Conservation (phyloP, 2,113 vertebrate species). For the Ptychochromis oligacanthus region DNA sequence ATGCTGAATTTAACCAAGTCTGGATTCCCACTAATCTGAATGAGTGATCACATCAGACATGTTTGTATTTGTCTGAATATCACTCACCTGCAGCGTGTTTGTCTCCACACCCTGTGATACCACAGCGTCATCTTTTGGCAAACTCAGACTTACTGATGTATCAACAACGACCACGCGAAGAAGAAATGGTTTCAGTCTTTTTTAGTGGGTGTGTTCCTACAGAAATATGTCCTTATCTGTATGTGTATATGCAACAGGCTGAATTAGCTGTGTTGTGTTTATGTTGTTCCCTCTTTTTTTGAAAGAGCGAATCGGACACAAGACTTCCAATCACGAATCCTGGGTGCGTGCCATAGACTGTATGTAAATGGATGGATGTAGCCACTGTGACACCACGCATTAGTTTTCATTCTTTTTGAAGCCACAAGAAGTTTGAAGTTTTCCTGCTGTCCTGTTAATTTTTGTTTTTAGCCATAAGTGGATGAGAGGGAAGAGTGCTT, state of each 20-base stretch:
- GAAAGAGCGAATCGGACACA: too few relatives aligned
- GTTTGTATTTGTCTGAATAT: background rate
- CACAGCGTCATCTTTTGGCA: background rate
- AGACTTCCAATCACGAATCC: background rate
- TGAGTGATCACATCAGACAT: background rate
- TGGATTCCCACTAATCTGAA: too few relatives aligned
- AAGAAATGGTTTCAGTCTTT: background rate
- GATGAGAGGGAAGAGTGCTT: too few relatives aligned
- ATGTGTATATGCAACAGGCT: fast-evolving
- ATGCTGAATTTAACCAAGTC: background rate
- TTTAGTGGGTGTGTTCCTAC: background rate
- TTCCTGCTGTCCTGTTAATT: too few relatives aligned
- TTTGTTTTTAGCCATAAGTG: too few relatives aligned
- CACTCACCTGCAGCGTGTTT: background rate
- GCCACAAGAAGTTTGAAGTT: too few relatives aligned
- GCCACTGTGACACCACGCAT: too few relatives aligned
- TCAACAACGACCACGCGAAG: background rate
- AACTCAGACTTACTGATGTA: background rate
- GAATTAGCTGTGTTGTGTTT: background rate
- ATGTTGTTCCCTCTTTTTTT: background rate
- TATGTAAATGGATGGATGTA: too few relatives aligned
- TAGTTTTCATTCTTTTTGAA: too few relatives aligned
- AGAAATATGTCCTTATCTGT: background rate
- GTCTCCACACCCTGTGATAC: background rate
- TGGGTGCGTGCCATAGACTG: background rate